Base-by-base conservation (phyloP, 2,113 vertebrate genomes). In the Castor canadensis region DNA sequence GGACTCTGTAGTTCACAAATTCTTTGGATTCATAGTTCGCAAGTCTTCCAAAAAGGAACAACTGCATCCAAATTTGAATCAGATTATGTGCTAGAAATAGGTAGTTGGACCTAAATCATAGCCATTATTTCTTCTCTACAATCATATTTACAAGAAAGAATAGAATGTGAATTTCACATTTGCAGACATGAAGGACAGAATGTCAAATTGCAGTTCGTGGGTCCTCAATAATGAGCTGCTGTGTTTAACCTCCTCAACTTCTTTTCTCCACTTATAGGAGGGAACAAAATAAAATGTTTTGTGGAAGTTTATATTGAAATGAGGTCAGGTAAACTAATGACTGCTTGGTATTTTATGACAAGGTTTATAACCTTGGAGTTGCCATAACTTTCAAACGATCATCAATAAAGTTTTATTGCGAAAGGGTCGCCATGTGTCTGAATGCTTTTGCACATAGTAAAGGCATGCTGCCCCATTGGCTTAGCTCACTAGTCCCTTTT, bases 311-410 rank as follows among this genome's bases (percentile, higher is more conserved):
- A 98, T 98, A 98, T 97, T 98, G 97, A 98, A 98, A 98, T 98
- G 97, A 98, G 97, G 97, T 97, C 97, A 97, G 96, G 97, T 97
- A 97, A 98, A 97, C 98, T 98, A 98, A 98, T 98, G 98, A 98
- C 98, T 98, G 96, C 94, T 96, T 97, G 94, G 96, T 96, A 97
- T 97, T 98, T 98, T 98, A 98, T 98, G 97, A 91, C 95, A 97
- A 96, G 84, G 97, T 98, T 98, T 98, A 98, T 97, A 97, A 98
- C 97, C 97, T 97, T 97, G 94, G 97, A 98, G 96, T 97, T 97
- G 96, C 98, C 97, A 97, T 98, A 98, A 97, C 97, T 97, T 97
- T 97, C 97, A 96, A 97, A 98, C 97, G 97, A 98, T 97, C 98
- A 98, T 98, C 98, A 98, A 96, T 98, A 97, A 97, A 97, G 95